phyloP scores from a whole-genome alignment of 2,888 invertebrate species.

The Malacosoma neustria region DNA sequence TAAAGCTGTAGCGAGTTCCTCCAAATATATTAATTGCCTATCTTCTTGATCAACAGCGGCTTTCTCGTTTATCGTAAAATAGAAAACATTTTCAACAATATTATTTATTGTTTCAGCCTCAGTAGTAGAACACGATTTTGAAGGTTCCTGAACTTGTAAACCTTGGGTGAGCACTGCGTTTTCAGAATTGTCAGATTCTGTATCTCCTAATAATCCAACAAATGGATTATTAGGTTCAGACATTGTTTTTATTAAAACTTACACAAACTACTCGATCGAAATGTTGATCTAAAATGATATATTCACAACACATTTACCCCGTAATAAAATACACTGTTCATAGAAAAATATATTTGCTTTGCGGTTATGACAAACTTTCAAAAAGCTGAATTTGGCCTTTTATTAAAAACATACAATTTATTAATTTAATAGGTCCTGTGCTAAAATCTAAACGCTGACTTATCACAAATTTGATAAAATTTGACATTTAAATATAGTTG shows the following conservation, averaged over 20 bases:
- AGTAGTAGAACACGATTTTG: constrained; percentile 30
- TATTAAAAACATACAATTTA: too few species aligned
- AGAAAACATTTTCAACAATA: constrained; percentile 82
- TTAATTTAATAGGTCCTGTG: too few species aligned
- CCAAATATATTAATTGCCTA: constrained; percentile 77
- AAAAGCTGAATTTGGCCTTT: too few species aligned
- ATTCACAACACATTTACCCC: neutral
- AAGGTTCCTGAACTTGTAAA: constrained; percentile 24
- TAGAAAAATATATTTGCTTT: too few species aligned
- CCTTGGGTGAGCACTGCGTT: constrained; percentile 29
- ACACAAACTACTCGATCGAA: constrained; percentile 2
- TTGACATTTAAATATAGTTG: too few species aligned
- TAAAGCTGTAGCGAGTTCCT: constrained; percentile 74
- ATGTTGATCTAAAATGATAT: neutral
- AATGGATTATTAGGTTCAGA: constrained; percentile 63
- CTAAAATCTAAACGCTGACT: too few species aligned
- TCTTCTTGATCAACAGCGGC: constrained; percentile 39
- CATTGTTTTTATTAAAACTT: constrained; percentile 26
- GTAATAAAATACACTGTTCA: too few species aligned
- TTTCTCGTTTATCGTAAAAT: constrained; percentile 78
- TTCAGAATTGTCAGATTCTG: constrained; percentile 31
- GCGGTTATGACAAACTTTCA: too few species aligned
- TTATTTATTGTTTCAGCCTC: constrained; percentile 54
- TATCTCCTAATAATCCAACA: constrained; percentile 48
- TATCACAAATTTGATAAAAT: constrained; percentile 32